phyloP scores from a whole-genome alignment of 2,113 vertebrate genomes.

The Aspiorhynchus laticeps region DNA sequence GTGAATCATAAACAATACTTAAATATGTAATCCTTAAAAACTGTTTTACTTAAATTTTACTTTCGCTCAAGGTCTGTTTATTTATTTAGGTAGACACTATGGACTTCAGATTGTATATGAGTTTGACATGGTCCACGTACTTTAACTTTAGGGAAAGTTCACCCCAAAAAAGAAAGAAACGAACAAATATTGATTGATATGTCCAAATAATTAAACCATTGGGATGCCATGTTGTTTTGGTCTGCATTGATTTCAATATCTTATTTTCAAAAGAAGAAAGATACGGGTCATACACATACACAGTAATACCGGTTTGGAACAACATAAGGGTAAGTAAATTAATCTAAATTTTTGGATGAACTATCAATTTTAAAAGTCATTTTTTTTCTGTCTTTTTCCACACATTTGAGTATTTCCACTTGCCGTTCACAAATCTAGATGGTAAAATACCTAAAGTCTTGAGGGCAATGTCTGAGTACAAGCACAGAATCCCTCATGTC shows the following conservation, averaged over 20 bases:
- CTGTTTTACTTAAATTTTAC: too few species aligned
- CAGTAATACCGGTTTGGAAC: background rate
- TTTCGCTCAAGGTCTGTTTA: too few species aligned
- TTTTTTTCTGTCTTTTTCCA: background rate
- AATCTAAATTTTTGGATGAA: background rate
- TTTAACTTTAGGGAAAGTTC: background rate
- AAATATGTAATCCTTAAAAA: too few species aligned
- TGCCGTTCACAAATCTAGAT: background rate
- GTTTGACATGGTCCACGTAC: background rate
- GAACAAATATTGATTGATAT: background rate
- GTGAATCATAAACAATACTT: too few species aligned
- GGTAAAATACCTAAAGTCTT: background rate
- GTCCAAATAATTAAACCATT: background rate
- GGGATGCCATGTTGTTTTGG: background rate
- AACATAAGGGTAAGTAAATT: background rate
- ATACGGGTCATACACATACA: background rate
- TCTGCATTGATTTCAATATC: background rate
- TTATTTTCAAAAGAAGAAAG: background rate
- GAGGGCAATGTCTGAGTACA: background rate
- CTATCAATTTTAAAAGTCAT: background rate
- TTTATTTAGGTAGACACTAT: too few species aligned
- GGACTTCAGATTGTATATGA: too few species aligned
- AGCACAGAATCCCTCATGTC: background rate
- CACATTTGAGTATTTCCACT: background rate
- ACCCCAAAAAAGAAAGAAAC: too few species aligned